Conservation (phyloP, 1,140 invertebrate genomes). For the Andrena cerasifolii region DNA sequence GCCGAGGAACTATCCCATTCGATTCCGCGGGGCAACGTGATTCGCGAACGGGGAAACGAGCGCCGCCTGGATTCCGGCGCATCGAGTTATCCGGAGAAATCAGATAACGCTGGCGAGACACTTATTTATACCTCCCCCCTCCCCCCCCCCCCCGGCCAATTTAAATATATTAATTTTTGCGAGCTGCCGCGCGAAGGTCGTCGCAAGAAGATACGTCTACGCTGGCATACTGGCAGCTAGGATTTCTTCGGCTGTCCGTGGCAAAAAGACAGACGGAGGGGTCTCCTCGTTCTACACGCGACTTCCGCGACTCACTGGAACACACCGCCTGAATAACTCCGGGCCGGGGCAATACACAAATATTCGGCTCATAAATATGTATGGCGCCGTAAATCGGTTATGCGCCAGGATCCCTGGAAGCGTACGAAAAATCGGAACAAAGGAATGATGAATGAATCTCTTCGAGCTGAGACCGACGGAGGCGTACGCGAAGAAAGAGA, state of each 20-base stretch:
- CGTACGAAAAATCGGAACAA: constrained; percentile 7
- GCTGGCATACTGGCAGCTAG: not conserved
- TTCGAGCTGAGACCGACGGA: not conserved
- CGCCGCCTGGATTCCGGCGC: not conserved
- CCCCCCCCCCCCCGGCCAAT: constrained; percentile 11
- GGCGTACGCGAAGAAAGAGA: not conserved
- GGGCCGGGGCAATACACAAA: not conserved
- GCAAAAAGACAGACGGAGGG: not conserved
- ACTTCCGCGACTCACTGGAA: constrained; percentile 25
- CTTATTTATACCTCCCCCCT: too few species aligned
- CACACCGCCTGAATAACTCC: constrained; percentile 30
- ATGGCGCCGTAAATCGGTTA: constrained; percentile 22
- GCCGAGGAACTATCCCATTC: too few species aligned
- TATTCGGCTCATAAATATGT: constrained; percentile 34
- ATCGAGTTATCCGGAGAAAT: not conserved
- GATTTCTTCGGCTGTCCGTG: not conserved
- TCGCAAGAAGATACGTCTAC: not conserved
- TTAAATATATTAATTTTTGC: constrained; percentile 29
- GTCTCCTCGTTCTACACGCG: constrained; percentile 18
- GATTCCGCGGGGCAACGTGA: too few species aligned
- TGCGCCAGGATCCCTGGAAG: constrained; percentile 3
- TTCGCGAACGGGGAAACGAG: not conserved
- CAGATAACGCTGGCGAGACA: not conserved
- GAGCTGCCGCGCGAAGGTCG: not conserved
- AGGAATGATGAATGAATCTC: constrained; percentile 31